Base-by-base conservation (phyloP, 2,113 vertebrate species). In the Salminus brasiliensis region DNA sequence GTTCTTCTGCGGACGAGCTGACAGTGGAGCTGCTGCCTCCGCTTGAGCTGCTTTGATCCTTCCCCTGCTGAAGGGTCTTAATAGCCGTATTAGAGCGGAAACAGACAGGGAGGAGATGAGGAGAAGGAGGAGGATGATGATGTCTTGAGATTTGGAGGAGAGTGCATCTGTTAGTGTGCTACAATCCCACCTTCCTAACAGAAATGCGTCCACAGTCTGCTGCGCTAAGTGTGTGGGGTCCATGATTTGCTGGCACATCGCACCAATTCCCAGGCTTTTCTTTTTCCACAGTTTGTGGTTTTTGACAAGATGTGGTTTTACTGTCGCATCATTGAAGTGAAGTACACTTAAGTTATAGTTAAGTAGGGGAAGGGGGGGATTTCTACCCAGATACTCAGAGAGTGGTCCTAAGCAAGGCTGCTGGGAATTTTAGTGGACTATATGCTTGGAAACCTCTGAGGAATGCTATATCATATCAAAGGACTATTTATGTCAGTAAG, bases 241-340 rank as follows among this genome's bases (percentile, higher is more conserved):
- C 41, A 23, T 81, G 25, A 75, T 87, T 78, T 80, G 49, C 63
- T 80, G 59, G 55, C 79, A 84, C 52, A 67, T 34, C 53, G 65
- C 13, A 23, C 62, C 34, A 12, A 85, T 91, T 93, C 92, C 92
- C 91, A 92, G 86, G 89, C 87, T 83, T 79, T 36, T 34, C 62
- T 62, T 81, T 86, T 83, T 84, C 87, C 82, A 81, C 49, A 73
- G 81, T 74, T 81, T 68, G 85, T 83, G 69, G 85, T 81, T 78
- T 86, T 83, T 41, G 76, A 79, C 77, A 87, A 87, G 82, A 77
- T 88, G 85, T 62, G 83, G 88, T 88, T 91, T 90, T 84, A 85
- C 59, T 87, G 67, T 84, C 80, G 80, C 72, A 84, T 81, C 74
- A 86, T 5, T 89, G 66, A 81, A 83, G 81, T 72, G 32, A 66